phyloP scores from a whole-genome alignment of 2,113 vertebrate genomes.

The Hemibates koningsi region DNA sequence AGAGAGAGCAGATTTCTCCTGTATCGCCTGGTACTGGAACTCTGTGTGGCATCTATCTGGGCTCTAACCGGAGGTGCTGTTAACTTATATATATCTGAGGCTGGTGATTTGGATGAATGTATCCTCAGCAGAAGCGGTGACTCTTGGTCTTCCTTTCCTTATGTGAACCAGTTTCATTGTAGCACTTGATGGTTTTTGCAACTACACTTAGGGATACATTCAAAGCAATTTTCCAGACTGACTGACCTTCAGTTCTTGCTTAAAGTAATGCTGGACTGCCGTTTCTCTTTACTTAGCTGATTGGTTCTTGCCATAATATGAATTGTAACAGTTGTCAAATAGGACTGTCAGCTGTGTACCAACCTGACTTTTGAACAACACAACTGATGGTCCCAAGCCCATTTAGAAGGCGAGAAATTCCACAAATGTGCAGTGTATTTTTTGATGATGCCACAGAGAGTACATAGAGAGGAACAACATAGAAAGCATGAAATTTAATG shows the following conservation, averaged over 20 bases:
- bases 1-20: no score
- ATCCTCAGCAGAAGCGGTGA: background rate
- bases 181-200: background rate
- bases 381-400: background rate
- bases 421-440: background rate
- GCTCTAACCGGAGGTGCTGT: background rate
- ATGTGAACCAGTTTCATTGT: background rate
- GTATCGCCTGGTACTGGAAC: background rate
- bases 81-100: background rate
- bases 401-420: background rate
- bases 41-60: background rate
- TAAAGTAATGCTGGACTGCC: background rate
- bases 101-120: background rate
- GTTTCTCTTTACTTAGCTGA: background rate
- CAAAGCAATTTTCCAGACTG: background rate
- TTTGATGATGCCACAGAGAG: background rate
- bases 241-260: background rate
- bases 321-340: background rate
- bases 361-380: background rate
- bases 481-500: background rate
- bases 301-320: background rate
- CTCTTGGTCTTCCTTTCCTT: background rate
- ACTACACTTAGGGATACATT: background rate
- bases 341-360: background rate
- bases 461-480: background rate